Conservation (phyloP, 2,888 invertebrate genomes). For the Ophonus ardosiacus region DNA sequence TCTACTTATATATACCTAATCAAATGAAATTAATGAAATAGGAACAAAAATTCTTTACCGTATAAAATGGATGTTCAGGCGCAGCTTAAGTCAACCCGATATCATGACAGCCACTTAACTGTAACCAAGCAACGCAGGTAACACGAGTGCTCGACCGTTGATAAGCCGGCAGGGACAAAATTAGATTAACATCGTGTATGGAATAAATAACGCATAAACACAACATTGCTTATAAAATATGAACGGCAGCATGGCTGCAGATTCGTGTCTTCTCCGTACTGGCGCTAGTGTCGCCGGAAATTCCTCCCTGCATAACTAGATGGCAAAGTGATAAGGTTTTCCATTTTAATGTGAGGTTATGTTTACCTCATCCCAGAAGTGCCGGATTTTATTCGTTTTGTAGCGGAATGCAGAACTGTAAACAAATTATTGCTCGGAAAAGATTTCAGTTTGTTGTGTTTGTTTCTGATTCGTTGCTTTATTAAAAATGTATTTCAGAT, state of each 20-base stretch:
- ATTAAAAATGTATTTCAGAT: not conserved
- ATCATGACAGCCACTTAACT: slow-evolving; percentile 13
- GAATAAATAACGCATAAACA: slow-evolving; percentile 57
- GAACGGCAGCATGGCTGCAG: slow-evolving; percentile 1
- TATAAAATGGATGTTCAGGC: not conserved
- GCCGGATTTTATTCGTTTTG: slow-evolving; percentile 32
- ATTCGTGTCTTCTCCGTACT: slow-evolving; percentile 26
- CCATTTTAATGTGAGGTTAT: slow-evolving; percentile 44
- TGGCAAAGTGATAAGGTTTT: slow-evolving; percentile 37
- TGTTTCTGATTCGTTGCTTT: slow-evolving; percentile 21
- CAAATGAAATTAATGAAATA: not conserved
- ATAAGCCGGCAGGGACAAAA: slow-evolving; percentile 50
- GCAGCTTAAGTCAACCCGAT: not conserved
- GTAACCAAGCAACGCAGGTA: slow-evolving; percentile 25
- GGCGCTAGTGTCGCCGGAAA: not conserved
- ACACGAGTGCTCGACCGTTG: slow-evolving; percentile 20
- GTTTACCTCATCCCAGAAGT: slow-evolving; percentile 26
- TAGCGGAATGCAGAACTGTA: slow-evolving; percentile 7
- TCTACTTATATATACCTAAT: no score
- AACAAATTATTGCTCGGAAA: slow-evolving; percentile 18
- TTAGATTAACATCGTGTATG: slow-evolving; percentile 54
- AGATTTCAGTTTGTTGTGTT: not conserved
- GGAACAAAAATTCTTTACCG: not conserved
- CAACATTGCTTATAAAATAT: slow-evolving; percentile 59
- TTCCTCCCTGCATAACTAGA: slow-evolving; percentile 45